Evolutionary conservation across 2,888 invertebrate species (phyloP), one percentile per base, ranked within the genome.

Genomic region (Onchidella celtica): DNA sequence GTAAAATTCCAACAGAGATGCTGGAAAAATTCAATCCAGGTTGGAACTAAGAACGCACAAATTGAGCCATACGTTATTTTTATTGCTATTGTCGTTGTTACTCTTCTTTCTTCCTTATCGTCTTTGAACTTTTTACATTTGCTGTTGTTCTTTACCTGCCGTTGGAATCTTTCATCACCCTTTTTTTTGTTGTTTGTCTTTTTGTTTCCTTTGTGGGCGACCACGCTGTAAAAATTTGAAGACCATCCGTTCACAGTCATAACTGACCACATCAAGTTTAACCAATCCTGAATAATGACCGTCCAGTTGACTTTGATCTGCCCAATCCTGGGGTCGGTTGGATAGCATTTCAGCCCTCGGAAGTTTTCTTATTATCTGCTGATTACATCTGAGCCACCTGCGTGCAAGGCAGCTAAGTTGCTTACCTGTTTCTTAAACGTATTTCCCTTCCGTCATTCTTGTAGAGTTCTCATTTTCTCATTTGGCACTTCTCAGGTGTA

Each of bases 31-130:
- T n/a, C n/a, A n/a, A n/a, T n/a, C n/a, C n/a, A n/a, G n/a, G n/a
- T n/a, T n/a, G n/a, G n/a, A n/a, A n/a, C n/a, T n/a, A n/a, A n/a
- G n/a, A n/a, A n/a, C n/a, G n/a, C n/a, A n/a, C n/a, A n/a, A n/a
- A n/a, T n/a, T n/a, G n/a, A n/a, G n/a, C n/a, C n/a, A n/a, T n/a
- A n/a, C n/a, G n/a, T n/a, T n/a, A n/a, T n/a, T n/a, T n/a, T n/a
- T n/a, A n/a, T n/a, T n/a, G n/a, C n/a, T n/a, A n/a, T n/a, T n/a
- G n/a, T n/a, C n/a, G n/a, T n/a, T n/a, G n/a, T n/a, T n/a, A n/a
- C n/a, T 69, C 40, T 61, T 32, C 57, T 79, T 59, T 57, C 61
- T 61, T 29, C 21, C 40, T 59, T 68, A 17, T 61, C 40, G 47
- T 70, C 38, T 38, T 61, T 69, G 65, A 32, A 55, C 34, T 63